phyloP scores from a whole-genome alignment of 1,140 invertebrate species.

The Scaptomyza graminum region DNA sequence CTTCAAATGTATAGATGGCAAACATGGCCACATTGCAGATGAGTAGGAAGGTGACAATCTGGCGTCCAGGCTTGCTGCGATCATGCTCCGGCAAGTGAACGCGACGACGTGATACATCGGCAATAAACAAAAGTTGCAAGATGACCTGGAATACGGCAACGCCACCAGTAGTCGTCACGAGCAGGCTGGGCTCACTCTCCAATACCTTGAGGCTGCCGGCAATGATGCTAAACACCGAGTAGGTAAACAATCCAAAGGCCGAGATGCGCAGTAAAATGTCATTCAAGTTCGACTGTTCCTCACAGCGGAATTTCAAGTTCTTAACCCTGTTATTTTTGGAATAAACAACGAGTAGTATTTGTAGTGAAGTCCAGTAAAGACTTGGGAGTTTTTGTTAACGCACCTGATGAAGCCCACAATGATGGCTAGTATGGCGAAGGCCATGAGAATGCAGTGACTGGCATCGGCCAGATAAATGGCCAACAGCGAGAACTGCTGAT shows the following conservation, averaged over 20 bases:
- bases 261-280: constrained; percentile 95
- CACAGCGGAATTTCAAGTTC: constrained; percentile 93
- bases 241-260: constrained; percentile 95
- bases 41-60: constrained; percentile 97
- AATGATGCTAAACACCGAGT: constrained; percentile 96
- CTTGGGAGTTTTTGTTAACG: constrained; percentile 43
- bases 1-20: constrained; percentile 98
- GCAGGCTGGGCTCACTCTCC: constrained; percentile 92
- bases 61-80: constrained; percentile 95
- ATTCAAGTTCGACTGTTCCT: constrained; percentile 94
- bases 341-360: too few species aligned
- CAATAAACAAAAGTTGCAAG: constrained; percentile 96
- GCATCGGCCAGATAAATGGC: constrained; percentile 96
- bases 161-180: constrained; percentile 94
- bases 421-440: constrained; percentile 93
- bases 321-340: constrained; percentile 88
- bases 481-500: constrained; percentile 90
- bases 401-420: constrained; percentile 94
- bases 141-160: constrained; percentile 94
- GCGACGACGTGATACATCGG: constrained; percentile 94
- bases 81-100: constrained; percentile 96
- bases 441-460: constrained; percentile 94
- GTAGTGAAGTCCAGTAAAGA: too few species aligned
- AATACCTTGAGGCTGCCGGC: constrained; percentile 93
- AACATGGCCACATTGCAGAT: constrained; percentile 98